Percentiles rank a stretch among this genome's conserved stretches.
These are phyloP conservation scores for Boleophthalmus pectinirostris DNA, from an alignment of 2,113 vertebrate genomes.

Conservation along the genomic window DNA sequence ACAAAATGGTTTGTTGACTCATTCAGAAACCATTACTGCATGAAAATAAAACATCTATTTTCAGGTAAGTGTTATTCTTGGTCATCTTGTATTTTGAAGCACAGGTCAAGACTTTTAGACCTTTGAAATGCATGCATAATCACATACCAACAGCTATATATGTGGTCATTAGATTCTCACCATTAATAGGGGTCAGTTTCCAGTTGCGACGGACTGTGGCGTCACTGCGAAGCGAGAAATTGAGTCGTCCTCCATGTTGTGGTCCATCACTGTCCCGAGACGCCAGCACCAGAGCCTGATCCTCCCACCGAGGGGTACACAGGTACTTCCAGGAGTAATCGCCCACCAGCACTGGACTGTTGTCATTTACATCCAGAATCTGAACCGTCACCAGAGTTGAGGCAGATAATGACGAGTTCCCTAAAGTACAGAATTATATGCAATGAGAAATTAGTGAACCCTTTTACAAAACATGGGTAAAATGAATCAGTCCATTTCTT, in stretches of 20 bases:
- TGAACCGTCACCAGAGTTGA: constrained; percentile 79
- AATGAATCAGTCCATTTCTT: constrained; percentile 39
- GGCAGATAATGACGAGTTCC: constrained; percentile 75
- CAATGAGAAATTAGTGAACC: not conserved
- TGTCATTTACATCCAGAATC: constrained; percentile 81
- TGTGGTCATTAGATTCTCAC: constrained; percentile 48
- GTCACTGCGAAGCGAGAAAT: constrained; percentile 81
- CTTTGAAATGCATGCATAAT: not conserved
- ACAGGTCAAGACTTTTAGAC: too few species aligned
- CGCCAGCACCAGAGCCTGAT: constrained; percentile 79
- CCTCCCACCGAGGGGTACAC: constrained; percentile 82
- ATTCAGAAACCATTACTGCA: not conserved
- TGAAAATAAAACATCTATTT: not conserved
- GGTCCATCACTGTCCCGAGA: constrained; percentile 74
- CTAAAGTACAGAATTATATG: constrained; percentile 47
- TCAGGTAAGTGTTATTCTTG: not conserved
- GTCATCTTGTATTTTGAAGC: not conserved
- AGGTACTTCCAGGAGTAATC: constrained; percentile 82
- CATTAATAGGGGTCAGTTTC: constrained; percentile 82
- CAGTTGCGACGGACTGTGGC: constrained; percentile 79
- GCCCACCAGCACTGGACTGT: constrained; percentile 78
- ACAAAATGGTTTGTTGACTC: not conserved
- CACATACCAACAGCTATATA: not conserved
- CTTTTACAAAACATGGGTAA: not conserved
- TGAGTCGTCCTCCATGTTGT: constrained; percentile 74